Conservation (phyloP, 2,113 vertebrate genomes). For the Tursiops truncatus region DNA sequence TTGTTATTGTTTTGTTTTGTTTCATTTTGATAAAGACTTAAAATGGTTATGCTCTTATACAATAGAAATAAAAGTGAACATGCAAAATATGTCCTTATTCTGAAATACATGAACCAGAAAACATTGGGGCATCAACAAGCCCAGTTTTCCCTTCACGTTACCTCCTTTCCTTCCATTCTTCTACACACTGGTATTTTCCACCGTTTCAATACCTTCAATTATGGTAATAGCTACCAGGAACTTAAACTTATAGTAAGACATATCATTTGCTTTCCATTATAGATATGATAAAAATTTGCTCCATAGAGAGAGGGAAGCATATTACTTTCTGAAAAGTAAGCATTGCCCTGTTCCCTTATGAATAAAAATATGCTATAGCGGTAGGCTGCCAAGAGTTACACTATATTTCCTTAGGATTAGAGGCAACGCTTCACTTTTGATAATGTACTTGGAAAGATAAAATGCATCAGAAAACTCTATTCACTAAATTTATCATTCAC, state of each 20-base stretch:
- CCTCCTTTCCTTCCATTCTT: conserved; percentile 53
- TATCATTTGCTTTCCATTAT: conserved; percentile 80
- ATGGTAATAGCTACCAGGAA: conserved; percentile 76
- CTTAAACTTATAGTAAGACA: conserved; percentile 69
- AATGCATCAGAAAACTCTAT: conserved; percentile 77
- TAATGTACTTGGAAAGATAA: conserved; percentile 79
- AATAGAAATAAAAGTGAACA: neutral
- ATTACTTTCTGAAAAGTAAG: conserved; percentile 75
- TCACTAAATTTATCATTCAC: conserved; percentile 78
- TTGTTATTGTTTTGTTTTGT: neutral
- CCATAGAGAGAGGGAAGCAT: conserved; percentile 69
- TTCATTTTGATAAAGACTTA: conserved; percentile 10
- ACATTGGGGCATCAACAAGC: conserved; percentile 12
- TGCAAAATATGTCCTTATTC: neutral
- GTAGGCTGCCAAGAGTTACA: conserved; percentile 75
- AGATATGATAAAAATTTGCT: conserved; percentile 67
- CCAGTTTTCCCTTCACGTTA: conserved; percentile 14
- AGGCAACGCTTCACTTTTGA: conserved; percentile 77
- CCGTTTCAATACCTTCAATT: conserved; percentile 73
- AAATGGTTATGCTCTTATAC: neutral
- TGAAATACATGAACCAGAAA: conserved; percentile 46
- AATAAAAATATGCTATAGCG: conserved; percentile 75
- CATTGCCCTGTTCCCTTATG: conserved; percentile 62
- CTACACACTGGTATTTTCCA: conserved; percentile 62
- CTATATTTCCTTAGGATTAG: conserved; percentile 76